Conservation (phyloP, 2,888 invertebrate genomes). For the Cephus spinipes region DNA sequence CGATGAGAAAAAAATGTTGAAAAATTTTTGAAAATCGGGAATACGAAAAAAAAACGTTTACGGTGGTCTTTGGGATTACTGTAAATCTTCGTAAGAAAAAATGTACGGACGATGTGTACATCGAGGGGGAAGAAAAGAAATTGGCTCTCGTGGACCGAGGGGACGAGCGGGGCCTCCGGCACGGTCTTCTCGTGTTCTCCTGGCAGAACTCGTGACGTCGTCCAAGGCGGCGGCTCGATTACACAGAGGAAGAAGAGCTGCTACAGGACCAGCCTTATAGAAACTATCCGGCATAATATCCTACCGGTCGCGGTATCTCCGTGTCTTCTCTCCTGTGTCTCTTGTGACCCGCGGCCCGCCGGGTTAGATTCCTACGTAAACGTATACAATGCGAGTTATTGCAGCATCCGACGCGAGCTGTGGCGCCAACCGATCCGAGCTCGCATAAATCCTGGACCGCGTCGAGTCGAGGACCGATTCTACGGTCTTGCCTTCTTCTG, state of each 20-base stretch:
- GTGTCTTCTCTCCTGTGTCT: conserved; percentile 45
- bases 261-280: conserved; percentile 30
- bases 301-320: conserved; percentile 29
- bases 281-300: conserved; percentile 45
- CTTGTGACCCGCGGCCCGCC: conserved; percentile 62
- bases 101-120: not conserved
- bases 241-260: conserved; percentile 33
- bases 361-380: conserved; percentile 64
- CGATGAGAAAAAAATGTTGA: not conserved
- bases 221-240: conserved; percentile 43
- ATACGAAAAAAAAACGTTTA: not conserved
- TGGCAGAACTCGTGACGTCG: conserved; percentile 24
- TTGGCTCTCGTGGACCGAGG: not conserved
- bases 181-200: conserved; percentile 20
- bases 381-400: conserved; percentile 66
- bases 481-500: not conserved
- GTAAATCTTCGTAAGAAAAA: not conserved
- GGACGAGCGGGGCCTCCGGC: not conserved
- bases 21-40: not conserved
- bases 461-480: conserved; percentile 3
- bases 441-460: conserved; percentile 52
- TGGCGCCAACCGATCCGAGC: conserved; percentile 60
- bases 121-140: not conserved
- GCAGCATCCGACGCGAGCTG: conserved; percentile 52
- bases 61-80: not conserved